Base-by-base conservation (phyloP, 2,113 vertebrate genomes). In the Grammomys dolichurus region DNA sequence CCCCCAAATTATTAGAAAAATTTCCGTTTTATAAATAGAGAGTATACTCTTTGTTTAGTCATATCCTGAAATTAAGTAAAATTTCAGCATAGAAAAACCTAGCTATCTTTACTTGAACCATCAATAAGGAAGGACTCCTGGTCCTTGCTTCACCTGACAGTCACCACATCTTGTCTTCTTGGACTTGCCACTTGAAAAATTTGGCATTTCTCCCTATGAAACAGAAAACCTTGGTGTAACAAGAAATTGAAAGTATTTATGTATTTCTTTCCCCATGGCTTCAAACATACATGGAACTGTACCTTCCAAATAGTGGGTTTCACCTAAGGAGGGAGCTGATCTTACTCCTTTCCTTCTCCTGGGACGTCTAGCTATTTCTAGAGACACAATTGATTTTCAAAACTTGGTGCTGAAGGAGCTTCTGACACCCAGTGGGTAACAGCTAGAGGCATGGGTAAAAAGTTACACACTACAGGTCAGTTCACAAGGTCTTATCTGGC, bases 171-270 rank as follows among this genome's bases (percentile, higher is more conserved):
- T 91, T 95, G 77, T 65, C 56, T 86, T 95, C 90, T 91, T 84
- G 78, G 92, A 60, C 87, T 96, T 93, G 88, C 85, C 48, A 58
- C 82, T 96, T 95, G 77, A 90, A 97, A 65, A 70, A 70, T 84
- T 96, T 92, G 93, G 40, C 95, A 92, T 60, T 95, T 72, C 36
- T 12, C 26, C 33, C 36, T 95, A 82, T 96, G 60, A 95, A 97
- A 94, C 82, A 96, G 92, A 95, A 94, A 93, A 96, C 72, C 72
- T 89, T 90, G 70, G 89, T 88, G 28, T 97, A 94, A 75, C 85
- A 90, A 90, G 92, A 91, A 89, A 89, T 36, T 73, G 90, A 95
- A 96, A 95, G 88, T 82, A 86, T 95, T 93, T 95, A 89, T 96
- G 7, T 77, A 89, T 87, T 93, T 97, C 51, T 86, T 96, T 90